These are phyloP conservation scores for Homarus gammarus DNA, from an alignment of 2,888 invertebrate genomes.

Conservation along the genomic window DNA sequence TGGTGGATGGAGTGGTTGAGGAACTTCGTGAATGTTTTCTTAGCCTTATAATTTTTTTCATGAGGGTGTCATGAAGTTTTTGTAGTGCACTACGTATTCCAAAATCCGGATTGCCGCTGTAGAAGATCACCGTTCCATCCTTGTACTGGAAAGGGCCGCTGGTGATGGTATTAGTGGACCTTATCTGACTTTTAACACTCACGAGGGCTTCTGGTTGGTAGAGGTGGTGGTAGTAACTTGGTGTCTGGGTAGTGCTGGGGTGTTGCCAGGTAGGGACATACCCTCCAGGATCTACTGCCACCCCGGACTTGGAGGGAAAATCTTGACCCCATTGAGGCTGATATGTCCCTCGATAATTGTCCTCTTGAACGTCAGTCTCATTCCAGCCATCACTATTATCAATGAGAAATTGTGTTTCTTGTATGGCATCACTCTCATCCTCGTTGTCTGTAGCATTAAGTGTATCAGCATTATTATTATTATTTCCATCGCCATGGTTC, in stretches of 20 bases:
- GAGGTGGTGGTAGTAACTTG: not conserved
- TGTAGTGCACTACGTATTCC: slow-evolving; percentile 47
- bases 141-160: slow-evolving; percentile 48
- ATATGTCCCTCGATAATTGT: not conserved
- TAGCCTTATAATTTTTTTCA: slow-evolving; percentile 13
- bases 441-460: too few species aligned
- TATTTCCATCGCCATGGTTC: too few species aligned
- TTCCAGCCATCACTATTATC: not conserved
- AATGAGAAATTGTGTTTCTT: not conserved
- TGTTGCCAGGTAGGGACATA: too few species aligned
- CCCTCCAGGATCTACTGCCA: too few species aligned
- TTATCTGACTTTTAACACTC: not conserved
- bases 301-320: too few species aligned
- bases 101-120: slow-evolving; percentile 48
- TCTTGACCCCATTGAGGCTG: not conserved
- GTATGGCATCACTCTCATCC: not conserved
- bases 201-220: not conserved
- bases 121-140: slow-evolving; percentile 50
- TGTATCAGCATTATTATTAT: not conserved
- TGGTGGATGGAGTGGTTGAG: not conserved
- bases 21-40: not conserved
- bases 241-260: not conserved
- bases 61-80: slow-evolving; percentile 51
- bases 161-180: not conserved
- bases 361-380: not conserved